Conservation (phyloP, 2,797 vertebrate species). For the Phoebastria nigripes region DNA sequence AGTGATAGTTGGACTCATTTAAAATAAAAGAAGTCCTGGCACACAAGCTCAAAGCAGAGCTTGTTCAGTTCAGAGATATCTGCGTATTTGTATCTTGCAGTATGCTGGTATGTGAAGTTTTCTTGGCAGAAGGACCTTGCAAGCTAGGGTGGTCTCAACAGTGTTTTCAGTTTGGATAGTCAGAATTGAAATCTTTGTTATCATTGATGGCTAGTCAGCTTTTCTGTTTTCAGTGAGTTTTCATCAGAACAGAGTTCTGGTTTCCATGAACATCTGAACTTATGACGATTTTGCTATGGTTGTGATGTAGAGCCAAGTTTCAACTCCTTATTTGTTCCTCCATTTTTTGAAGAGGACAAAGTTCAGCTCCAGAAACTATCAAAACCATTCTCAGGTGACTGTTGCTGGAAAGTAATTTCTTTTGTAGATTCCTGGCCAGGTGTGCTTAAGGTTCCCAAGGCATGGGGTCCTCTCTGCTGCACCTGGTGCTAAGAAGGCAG, state of each 20-base stretch:
- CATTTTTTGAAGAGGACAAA: background rate
- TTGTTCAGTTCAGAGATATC: accelerated
- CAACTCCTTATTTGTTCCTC: background rate
- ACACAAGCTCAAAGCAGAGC: too few relatives aligned
- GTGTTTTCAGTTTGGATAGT: too few relatives aligned
- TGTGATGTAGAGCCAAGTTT: background rate
- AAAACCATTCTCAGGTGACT: background rate
- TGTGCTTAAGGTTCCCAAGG: background rate
- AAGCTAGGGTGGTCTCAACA: background rate
- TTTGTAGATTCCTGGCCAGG: background rate
- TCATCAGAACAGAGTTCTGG: background rate
- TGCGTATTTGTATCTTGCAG: accelerated
- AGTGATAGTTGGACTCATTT: accelerated
- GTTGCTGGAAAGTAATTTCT: background rate
- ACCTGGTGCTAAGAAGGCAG: accelerated
- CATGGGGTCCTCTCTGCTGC: too few relatives aligned
- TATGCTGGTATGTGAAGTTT: too few relatives aligned
- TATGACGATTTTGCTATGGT: accelerated
- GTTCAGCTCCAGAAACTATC: background rate
- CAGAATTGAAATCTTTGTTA: background rate
- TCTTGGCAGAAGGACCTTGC: background rate
- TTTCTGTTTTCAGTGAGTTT: background rate
- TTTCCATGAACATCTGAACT: background rate
- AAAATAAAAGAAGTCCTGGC: too few relatives aligned
- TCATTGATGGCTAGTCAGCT: background rate